Base-by-base conservation (phyloP, 2,113 vertebrate genomes). In the Setophaga kirtlandii region DNA sequence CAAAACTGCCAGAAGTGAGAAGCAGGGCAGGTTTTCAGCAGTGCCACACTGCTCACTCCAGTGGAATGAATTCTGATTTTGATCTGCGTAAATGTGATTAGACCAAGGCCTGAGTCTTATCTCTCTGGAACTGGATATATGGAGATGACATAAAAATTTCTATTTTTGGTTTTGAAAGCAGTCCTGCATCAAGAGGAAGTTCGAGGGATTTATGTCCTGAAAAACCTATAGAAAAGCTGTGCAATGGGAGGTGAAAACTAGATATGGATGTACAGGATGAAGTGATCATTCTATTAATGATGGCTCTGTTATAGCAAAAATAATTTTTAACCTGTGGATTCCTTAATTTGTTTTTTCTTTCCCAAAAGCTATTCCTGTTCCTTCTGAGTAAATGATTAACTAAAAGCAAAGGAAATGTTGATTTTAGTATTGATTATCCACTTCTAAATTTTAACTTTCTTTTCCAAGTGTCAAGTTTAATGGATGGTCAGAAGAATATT, bases 41-140 rank as follows among this genome's bases (percentile, higher is more conserved):
- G 41, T 6, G 22, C 71, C 62, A 50, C 39, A 0, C 44, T 59
- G 39, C 68, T 76, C 55, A 37, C 44, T 75, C 73, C 62, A 33
- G 20, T 28, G 49, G 58, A 87, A 89, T 33, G 60, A 76, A 30
- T 83, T 85, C 78, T 91, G 87, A 95, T 96, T 95, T 87, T 68
- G 80, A 94, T 75, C 73, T 60, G 49, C n/a, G 53, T 49, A 84
- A 96, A 87, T 42, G 80, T 82, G 77, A 89, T 94, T 79, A 94
- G 65, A 41, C 31, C 0, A 3, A 82, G 83, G 73, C 28, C 74
- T 37, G n/a, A 2, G 2, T 41, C 49, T 84, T 91, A 87, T 60
- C 77, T 91, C 41, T 62, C 64, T 68, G 46, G 44, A 92, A 84
- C 44, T 78, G 87, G 60, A 56, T 89, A 78, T 49, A 53, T 79